phyloP scores from a whole-genome alignment of 2,113 vertebrate genomes.

The Puffinus mauretanicus region DNA sequence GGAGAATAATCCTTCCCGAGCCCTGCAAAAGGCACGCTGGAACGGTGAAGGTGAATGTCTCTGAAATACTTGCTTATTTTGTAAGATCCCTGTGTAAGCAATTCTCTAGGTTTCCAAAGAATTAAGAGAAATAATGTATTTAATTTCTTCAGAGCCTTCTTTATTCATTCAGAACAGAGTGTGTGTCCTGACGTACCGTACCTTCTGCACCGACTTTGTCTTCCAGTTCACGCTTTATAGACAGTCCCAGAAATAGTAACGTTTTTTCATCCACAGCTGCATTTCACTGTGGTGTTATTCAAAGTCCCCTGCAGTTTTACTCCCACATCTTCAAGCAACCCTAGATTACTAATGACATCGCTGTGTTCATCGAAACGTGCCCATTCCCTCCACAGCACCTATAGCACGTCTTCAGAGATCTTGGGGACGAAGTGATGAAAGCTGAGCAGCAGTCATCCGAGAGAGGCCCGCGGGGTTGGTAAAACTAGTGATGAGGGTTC shows the following conservation, averaged over 20 bases:
- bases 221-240: background rate
- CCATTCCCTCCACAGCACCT: rapidly evolving
- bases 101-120: background rate
- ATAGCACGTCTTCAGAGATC: background rate
- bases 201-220: background rate
- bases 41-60: background rate
- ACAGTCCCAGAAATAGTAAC: background rate
- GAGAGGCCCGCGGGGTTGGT: background rate
- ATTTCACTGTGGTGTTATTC: background rate
- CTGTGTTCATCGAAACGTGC: rapidly evolving
- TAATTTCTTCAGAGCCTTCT: background rate
- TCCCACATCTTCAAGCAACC: background rate
- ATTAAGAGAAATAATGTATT: background rate
- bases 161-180: background rate
- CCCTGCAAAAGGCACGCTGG: background rate
- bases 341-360: rapidly evolving
- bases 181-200: rapidly evolving
- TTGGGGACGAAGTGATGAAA: too few species aligned
- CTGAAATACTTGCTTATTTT: background rate
- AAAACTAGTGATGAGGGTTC: background rate
- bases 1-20: background rate
- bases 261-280: background rate
- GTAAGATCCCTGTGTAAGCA: background rate
- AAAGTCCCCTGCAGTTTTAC: background rate
- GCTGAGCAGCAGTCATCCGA: background rate